Percentiles rank a stretch among this genome's conserved stretches.
phyloP scores from a whole-genome alignment of 1,140 invertebrate species.

The Drosophila gunungcola region DNA sequence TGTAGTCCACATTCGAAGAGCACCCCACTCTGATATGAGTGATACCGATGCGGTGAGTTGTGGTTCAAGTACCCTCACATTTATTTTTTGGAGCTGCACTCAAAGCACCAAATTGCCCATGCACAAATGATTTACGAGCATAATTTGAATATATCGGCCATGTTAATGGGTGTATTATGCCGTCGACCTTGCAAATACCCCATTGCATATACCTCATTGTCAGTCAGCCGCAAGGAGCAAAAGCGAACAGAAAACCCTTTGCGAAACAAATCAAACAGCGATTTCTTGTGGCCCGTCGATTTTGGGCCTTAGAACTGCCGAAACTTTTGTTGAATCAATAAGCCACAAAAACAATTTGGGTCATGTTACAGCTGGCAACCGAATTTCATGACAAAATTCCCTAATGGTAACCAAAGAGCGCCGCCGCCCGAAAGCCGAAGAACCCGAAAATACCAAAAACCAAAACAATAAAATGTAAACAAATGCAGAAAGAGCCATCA shows the following conservation, averaged over 20 bases:
- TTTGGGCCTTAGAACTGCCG: constrained; percentile 64
- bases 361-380: constrained; percentile 77
- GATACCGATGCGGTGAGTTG: constrained; percentile 81
- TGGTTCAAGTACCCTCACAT: constrained; percentile 12
- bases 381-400: constrained; percentile 82
- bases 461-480: constrained; percentile 83
- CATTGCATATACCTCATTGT: constrained; percentile 50
- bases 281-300: constrained; percentile 50
- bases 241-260: constrained; percentile 48
- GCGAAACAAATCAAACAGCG: constrained; percentile 76
- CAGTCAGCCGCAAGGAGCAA: constrained; percentile 1
- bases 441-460: constrained; percentile 24
- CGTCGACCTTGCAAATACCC: constrained; percentile 64
- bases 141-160: constrained; percentile 47
- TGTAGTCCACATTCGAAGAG: not conserved
- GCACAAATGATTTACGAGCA: constrained; percentile 51
- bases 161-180: constrained; percentile 37
- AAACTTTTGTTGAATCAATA: constrained; percentile 84
- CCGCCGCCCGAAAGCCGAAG: constrained; percentile 23
- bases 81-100: constrained; percentile 27
- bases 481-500: constrained; percentile 76
- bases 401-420: constrained; percentile 69
- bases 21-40: constrained; percentile 55
- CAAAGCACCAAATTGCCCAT: constrained; percentile 51
- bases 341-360: constrained; percentile 81